Conservation (phyloP, 2,888 invertebrate genomes). For the Megaustenia siamemsis region DNA sequence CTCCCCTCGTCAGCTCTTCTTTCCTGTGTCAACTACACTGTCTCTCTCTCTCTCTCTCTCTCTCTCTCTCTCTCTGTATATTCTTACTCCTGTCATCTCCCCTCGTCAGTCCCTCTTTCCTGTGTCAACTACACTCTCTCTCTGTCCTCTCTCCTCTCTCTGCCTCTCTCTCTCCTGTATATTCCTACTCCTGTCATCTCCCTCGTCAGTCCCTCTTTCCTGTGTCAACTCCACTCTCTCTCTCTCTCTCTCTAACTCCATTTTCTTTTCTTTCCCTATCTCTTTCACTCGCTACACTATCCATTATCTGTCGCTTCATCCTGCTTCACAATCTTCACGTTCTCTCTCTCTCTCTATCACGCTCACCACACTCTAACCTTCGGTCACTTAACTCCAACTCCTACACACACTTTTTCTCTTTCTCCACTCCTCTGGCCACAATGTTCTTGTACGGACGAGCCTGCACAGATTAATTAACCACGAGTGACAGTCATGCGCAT, state of each 20-base stretch:
- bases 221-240: too few species aligned
- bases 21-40: too few species aligned
- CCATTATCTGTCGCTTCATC: neutral
- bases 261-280: slow-evolving; percentile 40
- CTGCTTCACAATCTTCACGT: too few species aligned
- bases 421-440: neutral
- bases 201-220: slow-evolving; percentile 1
- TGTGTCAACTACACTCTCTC: too few species aligned
- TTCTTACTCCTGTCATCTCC: neutral
- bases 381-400: too few species aligned
- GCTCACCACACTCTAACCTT: neutral
- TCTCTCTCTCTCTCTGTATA: neutral
- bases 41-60: slow-evolving; percentile 17
- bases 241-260: too few species aligned
- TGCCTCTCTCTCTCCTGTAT: slow-evolving; percentile 17
- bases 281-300: neutral
- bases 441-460: neutral
- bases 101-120: too few species aligned
- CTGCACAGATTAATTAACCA: slow-evolving; percentile 23
- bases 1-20: too few species aligned
- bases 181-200: neutral
- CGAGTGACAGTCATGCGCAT: slow-evolving; percentile 25
- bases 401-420: neutral
- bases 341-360: neutral
- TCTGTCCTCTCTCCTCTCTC: neutral